These are phyloP conservation scores for Chiridota heheva DNA, from an alignment of 35 echinoderm and acorn worm genomes.

Conservation along the genomic window DNA sequence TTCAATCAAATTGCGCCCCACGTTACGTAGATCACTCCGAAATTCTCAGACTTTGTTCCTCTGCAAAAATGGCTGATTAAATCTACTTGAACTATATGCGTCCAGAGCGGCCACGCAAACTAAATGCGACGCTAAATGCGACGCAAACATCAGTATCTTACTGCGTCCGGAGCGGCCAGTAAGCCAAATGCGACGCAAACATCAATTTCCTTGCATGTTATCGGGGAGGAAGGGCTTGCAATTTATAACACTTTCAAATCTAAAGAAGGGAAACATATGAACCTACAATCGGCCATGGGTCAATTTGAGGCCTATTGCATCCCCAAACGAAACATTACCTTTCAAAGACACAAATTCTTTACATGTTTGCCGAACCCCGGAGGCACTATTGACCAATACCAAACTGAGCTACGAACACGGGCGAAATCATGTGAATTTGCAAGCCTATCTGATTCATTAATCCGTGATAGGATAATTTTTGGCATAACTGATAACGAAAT, in stretches of 20 bases:
- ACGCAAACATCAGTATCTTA: no score
- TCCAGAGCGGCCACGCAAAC: no score
- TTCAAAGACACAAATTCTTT: constrained; percentile 53
- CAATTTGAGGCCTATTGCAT: constrained; percentile 53
- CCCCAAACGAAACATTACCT: constrained; percentile 35
- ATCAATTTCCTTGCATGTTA: constrained; percentile 24
- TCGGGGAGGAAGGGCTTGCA: constrained; percentile 26
- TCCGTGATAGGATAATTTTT: constrained; percentile 34
- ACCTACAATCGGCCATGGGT: constrained; percentile 8
- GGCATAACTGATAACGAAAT: constrained; percentile 22
- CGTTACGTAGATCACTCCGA: no score
- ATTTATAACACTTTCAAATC: constrained; percentile 54
- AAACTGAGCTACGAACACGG: constrained; percentile 30
- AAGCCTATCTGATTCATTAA: constrained; percentile 21
- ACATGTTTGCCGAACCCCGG: constrained; percentile 19
- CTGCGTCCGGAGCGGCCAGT: background rate
- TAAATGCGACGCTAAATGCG: no score
- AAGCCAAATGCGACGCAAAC: constrained; percentile 14
- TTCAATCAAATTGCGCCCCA: no score
- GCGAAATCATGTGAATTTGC: constrained; percentile 55
- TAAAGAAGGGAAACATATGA: constrained; percentile 17
- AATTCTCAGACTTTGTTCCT: no score
- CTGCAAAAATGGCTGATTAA: no score
- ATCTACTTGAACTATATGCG: no score
- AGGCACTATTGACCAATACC: constrained; percentile 54